Evolutionary conservation across 2,113 vertebrate genomes (phyloP).

Genomic region (Ictalurus punctatus): DNA sequence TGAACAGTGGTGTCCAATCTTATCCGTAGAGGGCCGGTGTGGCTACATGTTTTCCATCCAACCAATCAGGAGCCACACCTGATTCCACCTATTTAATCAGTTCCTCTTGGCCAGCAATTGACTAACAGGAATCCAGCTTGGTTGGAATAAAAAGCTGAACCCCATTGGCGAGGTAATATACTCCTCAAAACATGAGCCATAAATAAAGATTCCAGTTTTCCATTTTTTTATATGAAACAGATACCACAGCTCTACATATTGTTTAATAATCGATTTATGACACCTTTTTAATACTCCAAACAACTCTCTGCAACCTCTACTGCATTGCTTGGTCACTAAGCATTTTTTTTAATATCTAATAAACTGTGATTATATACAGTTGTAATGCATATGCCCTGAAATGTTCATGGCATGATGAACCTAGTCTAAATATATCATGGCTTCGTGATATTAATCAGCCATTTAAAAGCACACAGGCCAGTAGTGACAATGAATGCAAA

Average conservation of each 20-base stretch:
- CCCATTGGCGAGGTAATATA: not conserved
- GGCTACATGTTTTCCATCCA: not conserved
- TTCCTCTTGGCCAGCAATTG: not conserved
- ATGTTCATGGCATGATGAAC: not conserved
- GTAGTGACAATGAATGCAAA: not conserved
- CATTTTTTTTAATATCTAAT: not conserved
- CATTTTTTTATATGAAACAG: not conserved
- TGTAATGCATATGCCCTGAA: not conserved
- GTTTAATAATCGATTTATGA: not conserved
- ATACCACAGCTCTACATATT: not conserved
- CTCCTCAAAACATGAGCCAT: slow-evolving; percentile 25
- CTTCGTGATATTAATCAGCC: not conserved
- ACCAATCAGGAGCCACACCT: not conserved
- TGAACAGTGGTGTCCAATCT: not conserved
- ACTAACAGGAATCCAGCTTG: not conserved
- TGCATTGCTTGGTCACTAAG: not conserved
- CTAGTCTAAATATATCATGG: not conserved
- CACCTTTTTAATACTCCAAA: not conserved
- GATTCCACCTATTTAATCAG: slow-evolving; percentile 16
- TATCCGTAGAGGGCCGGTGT: not conserved
- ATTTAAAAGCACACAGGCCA: not conserved
- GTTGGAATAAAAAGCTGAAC: not conserved
- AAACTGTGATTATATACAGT: not conserved
- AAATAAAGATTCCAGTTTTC: slow-evolving; percentile 3
- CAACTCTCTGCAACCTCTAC: not conserved